Conservation (phyloP, 2,888 invertebrate species). For the Abscondita cerata region DNA sequence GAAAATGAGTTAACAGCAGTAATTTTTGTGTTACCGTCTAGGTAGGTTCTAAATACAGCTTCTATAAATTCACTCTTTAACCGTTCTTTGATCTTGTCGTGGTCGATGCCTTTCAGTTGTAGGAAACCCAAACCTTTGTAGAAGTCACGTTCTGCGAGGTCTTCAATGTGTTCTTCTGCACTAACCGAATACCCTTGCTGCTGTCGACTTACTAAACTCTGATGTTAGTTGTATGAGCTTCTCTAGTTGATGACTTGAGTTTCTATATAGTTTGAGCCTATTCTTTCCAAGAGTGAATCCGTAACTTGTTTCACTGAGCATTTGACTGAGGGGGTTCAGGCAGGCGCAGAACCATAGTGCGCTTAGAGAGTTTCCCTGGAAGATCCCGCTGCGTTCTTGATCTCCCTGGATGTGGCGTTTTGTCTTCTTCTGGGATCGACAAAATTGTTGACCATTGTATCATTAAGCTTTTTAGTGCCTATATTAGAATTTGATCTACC, state of each 20-base stretch:
- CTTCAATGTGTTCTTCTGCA: background rate
- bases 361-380: too few species aligned
- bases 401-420: too few species aligned
- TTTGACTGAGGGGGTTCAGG: background rate
- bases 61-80: background rate
- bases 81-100: background rate
- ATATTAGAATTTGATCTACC: too few species aligned
- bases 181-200: background rate
- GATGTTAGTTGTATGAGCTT: background rate
- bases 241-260: background rate
- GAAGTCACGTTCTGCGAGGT: background rate
- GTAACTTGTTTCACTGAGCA: background rate
- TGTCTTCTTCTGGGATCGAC: too few species aligned
- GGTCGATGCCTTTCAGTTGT: background rate
- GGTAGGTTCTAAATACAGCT: background rate
- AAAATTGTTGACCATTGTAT: too few species aligned
- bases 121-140: background rate
- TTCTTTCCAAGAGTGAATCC: background rate
- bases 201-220: background rate
- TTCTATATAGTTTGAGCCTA: background rate
- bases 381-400: too few species aligned
- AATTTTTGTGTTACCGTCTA: background rate
- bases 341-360: background rate
- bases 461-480: too few species aligned
- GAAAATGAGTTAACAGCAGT: background rate